Base-by-base conservation (phyloP, 2,888 invertebrate species). In the Heteromyza rotundicornis region DNA sequence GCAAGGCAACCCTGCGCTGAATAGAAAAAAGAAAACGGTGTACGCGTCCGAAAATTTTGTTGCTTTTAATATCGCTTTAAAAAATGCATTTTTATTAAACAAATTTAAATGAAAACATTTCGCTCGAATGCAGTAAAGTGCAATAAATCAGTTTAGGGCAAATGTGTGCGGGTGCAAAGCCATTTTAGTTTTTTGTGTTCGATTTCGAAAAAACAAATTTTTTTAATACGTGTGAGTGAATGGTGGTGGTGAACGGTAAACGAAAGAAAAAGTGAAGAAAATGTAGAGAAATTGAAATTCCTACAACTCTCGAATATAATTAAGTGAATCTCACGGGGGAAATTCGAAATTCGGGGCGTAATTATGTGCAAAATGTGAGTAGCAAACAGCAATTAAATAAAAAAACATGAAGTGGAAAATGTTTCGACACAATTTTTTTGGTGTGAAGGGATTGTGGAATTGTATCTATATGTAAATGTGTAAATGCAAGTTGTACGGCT, bases 1-100 rank as follows among this genome's bases (percentile, higher is more conserved):
- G 65, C 65, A 64, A 12, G 53, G 10, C 20, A 12, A 0, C n/a
- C 2, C 17, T 52, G 53, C 56, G 44, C 49, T 60, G 36, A 59
- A 64, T 54, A 66, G 59, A 65, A 68, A 63, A 32, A 64, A 60
- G 10, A 61, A 67, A 67, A 68, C 68, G 66, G 70, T 67, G 65
- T 59, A 67, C 68, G 66, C 67, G 67, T 68, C 64, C 60, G 62
- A 59, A 62, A 60, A 60, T 62, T 59, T 64, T 64, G 57, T 65
- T 68, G 68, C 62, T 65, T 57, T 62, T 64, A 49, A 53, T 64
- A 65, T 61, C 62, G 63, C 50, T 59, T 59, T 63, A 63, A 65
- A 61, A 65, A 67, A 24, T 67, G 68, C 67, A 67, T 67, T 66
- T 68, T 63, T 57, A 62, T 64, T 66, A 63, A 60, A 57, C 51